A percentile compares a stretch with the other conserved stretches of the same genome.
Conservation (phyloP, 2,797 vertebrate genomes). For the Aphelocoma californica region DNA sequence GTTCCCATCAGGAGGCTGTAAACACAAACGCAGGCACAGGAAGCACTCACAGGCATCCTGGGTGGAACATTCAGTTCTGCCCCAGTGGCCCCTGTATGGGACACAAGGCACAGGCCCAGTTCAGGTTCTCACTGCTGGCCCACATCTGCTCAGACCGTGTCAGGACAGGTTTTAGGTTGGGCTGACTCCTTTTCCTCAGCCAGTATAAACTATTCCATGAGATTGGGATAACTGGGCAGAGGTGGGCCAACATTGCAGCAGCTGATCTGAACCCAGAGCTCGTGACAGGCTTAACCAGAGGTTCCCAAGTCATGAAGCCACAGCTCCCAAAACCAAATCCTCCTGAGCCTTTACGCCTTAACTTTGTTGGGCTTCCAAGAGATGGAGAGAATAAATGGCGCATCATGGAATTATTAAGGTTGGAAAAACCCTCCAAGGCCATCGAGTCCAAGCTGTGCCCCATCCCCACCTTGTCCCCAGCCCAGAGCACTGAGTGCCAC, state of each 20-base stretch:
- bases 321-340: not conserved
- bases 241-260: not conserved
- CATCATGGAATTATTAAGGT: not conserved
- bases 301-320: not conserved
- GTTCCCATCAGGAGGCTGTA: not conserved
- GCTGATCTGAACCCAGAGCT: not conserved
- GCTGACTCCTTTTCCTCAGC: not conserved
- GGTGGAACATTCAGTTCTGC: not conserved
- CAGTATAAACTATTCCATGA: not conserved
- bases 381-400: not conserved
- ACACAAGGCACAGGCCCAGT: not conserved
- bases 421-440: not conserved
- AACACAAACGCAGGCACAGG: not conserved
- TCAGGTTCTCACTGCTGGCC: not conserved
- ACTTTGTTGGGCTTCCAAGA: not conserved
- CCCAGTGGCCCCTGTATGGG: not conserved
- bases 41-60: not conserved
- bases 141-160: accelerated
- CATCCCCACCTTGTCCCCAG: not conserved
- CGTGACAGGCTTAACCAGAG: not conserved
- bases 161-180: not conserved
- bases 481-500: not conserved
- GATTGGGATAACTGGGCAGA: not conserved
- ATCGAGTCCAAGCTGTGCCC: accelerated
- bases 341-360: not conserved